Conservation (phyloP, 1,140 invertebrate species). For the Liolophura sinensis region DNA sequence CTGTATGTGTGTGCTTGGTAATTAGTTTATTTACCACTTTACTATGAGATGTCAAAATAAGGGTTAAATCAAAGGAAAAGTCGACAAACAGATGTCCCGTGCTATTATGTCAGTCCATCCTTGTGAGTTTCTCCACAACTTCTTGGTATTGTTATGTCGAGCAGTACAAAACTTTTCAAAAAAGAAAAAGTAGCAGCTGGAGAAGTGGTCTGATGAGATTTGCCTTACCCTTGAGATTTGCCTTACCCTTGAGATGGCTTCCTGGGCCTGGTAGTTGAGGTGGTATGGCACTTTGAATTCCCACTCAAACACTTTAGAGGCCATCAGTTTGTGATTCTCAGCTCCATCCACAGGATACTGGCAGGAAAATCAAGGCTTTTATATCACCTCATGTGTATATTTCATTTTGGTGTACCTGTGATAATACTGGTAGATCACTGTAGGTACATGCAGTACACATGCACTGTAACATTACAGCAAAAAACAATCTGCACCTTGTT, state of each 20-base stretch:
- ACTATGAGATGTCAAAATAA: too few species aligned
- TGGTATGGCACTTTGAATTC: constrained; percentile 46
- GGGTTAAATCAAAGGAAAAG: too few species aligned
- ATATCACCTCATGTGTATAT: neutral
- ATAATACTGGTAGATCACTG: neutral
- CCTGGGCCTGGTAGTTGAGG: constrained; percentile 40
- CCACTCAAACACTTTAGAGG: constrained; percentile 46
- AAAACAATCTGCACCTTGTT: neutral
- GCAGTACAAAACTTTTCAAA: too few species aligned
- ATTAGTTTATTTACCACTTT: too few species aligned
- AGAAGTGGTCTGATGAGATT: too few species aligned
- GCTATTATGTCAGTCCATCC: too few species aligned
- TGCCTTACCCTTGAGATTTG: neutral
- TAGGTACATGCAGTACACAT: neutral
- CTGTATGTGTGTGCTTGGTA: too few species aligned
- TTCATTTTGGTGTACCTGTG: neutral
- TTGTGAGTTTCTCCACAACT: too few species aligned
- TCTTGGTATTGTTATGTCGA: too few species aligned
- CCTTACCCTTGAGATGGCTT: constrained; percentile 46
- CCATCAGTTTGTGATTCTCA: constrained; percentile 54
- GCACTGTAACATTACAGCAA: too few species aligned
- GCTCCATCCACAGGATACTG: constrained; percentile 56
- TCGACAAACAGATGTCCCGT: too few species aligned
- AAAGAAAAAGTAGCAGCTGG: too few species aligned
- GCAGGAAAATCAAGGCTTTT: neutral